phyloP scores from a whole-genome alignment of 2,888 invertebrate species.

The Dichetophora obliterata region DNA sequence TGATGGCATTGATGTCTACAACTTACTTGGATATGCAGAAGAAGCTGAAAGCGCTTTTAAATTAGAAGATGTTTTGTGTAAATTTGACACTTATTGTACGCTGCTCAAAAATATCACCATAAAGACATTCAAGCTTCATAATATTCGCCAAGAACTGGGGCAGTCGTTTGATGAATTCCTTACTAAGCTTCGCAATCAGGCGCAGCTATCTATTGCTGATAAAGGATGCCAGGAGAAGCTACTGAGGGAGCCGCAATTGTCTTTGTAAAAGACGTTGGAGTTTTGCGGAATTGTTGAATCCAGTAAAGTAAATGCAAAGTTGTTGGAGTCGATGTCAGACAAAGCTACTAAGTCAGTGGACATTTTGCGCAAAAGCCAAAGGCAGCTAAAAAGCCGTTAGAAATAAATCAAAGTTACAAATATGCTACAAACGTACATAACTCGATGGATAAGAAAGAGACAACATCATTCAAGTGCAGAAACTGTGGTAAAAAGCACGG shows the following conservation, averaged over 20 bases:
- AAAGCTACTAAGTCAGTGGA: not conserved
- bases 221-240: not conserved
- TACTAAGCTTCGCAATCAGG: conserved; percentile 28
- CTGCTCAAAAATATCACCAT: conserved; percentile 25
- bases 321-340: not conserved
- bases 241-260: not conserved
- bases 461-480: not conserved
- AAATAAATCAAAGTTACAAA: not conserved
- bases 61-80: not conserved
- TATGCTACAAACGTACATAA: not conserved
- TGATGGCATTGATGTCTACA: not conserved
- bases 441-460: not conserved
- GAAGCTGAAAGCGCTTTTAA: not conserved
- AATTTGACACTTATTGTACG: conserved; percentile 25
- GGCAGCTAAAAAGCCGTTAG: not conserved
- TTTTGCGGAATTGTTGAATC: not conserved
- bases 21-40: not conserved
- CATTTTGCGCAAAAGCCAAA: not conserved
- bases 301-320: not conserved
- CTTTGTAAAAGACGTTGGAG: not conserved
- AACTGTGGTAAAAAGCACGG: not conserved
- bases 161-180: conserved; percentile 36
- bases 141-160: conserved; percentile 22
- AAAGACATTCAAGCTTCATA: conserved; percentile 28
- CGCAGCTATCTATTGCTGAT: conserved; percentile 11